Evolutionary conservation across 2,113 vertebrate species (phyloP), one percentile per base, ranked within the genome.

Genomic region (Dermatemys mawii): DNA sequence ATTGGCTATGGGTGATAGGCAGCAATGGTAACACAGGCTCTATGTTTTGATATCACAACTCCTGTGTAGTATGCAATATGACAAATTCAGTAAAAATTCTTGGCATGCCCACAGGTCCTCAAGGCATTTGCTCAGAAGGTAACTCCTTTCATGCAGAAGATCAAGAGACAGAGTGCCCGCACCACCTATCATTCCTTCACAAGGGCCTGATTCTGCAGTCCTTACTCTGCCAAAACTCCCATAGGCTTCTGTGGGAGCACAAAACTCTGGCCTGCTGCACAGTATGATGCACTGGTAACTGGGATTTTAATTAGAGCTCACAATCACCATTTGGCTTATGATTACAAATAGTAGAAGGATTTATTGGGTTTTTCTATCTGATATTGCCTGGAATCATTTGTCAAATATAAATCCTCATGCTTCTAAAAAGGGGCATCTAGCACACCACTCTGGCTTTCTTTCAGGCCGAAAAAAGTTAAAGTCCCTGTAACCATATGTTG

Each of bases 331-430:
- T 75, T 75, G 70, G 22, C 24, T 75, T 44, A 41, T 44, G 70
- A 75, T 75, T 75, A 44, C 24, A 75, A 22, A 44, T 41, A 41
- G 44, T 44, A 44, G 38, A 41, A 75, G 22, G 19, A 44, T 75
- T 75, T 26, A 81, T 80, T 46, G n/a, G 27, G 11, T 13, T 5
- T 90, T 81, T 92, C 54, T 84, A 27, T 50, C 87, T 89, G 16
- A 16, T 67, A 19, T 67, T 96, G 94, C 87, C 86, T 84, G 78
- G 75, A 86, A 57, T 73, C 84, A 91, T 16, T 89, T 86, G 84
- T 67, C 60, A 67, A 67, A 67, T n/a, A 67, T 67, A 67, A 67
- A 67, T n/a, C 60, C 35, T n/a, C 19, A 16, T n/a, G 32, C 14
- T n/a, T 63, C 60, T 63, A 35, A 63, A 63, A 63, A 63, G 29